phyloP scores from a whole-genome alignment of 2,113 vertebrate genomes.

The Lepus americanus region DNA sequence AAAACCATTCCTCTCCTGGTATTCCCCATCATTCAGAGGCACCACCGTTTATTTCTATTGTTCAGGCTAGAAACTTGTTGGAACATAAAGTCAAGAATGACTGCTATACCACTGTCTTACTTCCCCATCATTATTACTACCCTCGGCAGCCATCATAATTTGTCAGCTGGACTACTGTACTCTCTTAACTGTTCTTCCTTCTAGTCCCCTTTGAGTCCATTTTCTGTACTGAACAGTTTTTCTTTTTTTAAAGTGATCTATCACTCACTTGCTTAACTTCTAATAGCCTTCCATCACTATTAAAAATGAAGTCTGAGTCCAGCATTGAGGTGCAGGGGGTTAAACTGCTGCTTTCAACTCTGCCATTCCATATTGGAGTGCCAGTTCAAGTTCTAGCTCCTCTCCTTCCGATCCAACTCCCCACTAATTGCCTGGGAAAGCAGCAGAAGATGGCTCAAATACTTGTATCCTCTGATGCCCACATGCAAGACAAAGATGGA shows the following conservation, averaged over 20 bases:
- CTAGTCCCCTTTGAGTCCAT: neutral
- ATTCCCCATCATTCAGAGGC: neutral
- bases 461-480: too few relatives aligned
- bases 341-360: too few relatives aligned
- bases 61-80: neutral
- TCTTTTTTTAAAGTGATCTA: neutral
- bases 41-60: neutral
- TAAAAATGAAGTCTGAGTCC: neutral
- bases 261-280: slow-evolving; percentile 41
- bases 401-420: too few relatives aligned
- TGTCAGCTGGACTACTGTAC: neutral
- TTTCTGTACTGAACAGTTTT: neutral
- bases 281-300: neutral
- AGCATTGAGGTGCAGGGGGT: too few relatives aligned
- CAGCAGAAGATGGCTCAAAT: too few relatives aligned
- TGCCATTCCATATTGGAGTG: too few relatives aligned
- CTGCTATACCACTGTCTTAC: neutral
- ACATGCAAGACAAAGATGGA: too few relatives aligned
- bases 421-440: too few relatives aligned
- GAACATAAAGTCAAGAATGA: neutral
- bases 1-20: neutral
- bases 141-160: neutral
- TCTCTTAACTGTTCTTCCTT: neutral
- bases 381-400: too few relatives aligned
- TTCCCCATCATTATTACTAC: neutral